Conservation (phyloP, 2,797 vertebrate genomes). For the Lacerta agilis region DNA sequence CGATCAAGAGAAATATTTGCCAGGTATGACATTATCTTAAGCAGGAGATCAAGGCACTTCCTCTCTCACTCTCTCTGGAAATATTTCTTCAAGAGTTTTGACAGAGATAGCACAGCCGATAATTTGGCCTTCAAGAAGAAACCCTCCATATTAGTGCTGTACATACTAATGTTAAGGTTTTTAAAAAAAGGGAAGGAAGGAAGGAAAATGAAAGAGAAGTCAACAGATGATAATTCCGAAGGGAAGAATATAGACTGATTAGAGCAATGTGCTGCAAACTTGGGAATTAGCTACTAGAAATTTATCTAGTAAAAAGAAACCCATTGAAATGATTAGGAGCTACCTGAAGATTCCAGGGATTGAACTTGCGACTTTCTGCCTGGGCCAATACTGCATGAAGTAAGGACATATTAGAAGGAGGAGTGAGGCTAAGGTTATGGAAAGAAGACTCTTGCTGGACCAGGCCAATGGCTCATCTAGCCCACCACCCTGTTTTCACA, state of each 20-base stretch:
- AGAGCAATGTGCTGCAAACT: not conserved
- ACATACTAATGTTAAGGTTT: constrained; percentile 9
- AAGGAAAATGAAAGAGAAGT: constrained; percentile 35
- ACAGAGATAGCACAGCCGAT: constrained; percentile 26
- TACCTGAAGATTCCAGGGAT: too few relatives aligned
- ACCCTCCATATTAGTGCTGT: constrained; percentile 6
- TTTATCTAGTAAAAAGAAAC: not conserved
- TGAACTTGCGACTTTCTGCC: not conserved
- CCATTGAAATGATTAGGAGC: not conserved
- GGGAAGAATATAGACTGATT: not conserved
- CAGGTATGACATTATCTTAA: constrained; percentile 51
- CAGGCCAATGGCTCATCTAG: too few relatives aligned
- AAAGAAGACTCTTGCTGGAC: too few relatives aligned
- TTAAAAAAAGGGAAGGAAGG: constrained; percentile 29
- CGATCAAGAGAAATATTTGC: constrained; percentile 63
- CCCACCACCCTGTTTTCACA: too few relatives aligned
- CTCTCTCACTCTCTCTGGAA: constrained; percentile 46
- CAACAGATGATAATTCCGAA: constrained; percentile 7
- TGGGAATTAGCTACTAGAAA: not conserved
- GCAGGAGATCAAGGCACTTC: constrained; percentile 48
- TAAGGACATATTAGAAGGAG: too few relatives aligned
- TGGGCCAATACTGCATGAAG: too few relatives aligned
- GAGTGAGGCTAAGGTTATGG: too few relatives aligned
- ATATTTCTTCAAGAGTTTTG: constrained; percentile 36
- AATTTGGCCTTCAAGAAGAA: constrained; percentile 40